Conservation (phyloP, 2,113 vertebrate genomes). For the Pterophyllum scalare region DNA sequence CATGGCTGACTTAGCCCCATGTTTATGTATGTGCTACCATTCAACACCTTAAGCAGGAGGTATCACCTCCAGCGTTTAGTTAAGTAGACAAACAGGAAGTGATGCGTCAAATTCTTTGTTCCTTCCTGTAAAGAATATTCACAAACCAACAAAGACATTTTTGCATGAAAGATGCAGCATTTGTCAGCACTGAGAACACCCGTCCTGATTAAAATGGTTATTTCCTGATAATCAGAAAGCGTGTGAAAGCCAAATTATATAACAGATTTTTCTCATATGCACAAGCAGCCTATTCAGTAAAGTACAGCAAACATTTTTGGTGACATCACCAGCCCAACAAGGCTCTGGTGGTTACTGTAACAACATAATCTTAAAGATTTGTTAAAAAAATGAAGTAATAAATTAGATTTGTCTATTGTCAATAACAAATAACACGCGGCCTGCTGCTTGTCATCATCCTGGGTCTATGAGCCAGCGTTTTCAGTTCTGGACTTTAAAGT, state of each 20-base stretch:
- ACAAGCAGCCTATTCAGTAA: constrained; percentile 25
- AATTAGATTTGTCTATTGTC: neutral
- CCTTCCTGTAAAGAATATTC: neutral
- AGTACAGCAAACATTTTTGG: constrained; percentile 14
- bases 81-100: constrained; percentile 23
- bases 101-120: neutral
- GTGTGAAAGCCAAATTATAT: constrained; percentile 13
- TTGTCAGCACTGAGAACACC: neutral
- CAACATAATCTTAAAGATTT: neutral
- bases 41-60: constrained; percentile 12
- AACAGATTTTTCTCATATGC: constrained; percentile 23
- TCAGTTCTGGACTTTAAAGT: no score
- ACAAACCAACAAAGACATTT: neutral
- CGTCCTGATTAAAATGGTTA: constrained; percentile 19
- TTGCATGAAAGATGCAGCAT: neutral
- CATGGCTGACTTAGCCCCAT: neutral
- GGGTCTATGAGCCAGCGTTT: no score
- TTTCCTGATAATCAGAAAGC: constrained; percentile 30
- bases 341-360: neutral
- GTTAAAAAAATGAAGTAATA: neutral
- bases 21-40: constrained; percentile 29
- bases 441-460: no score
- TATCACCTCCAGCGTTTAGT: constrained; percentile 8
- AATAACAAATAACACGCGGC: neutral
- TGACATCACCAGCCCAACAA: neutral